These are phyloP conservation scores for Subanguina moxae DNA, from an alignment of 1,140 invertebrate species.

Conservation along the genomic window DNA sequence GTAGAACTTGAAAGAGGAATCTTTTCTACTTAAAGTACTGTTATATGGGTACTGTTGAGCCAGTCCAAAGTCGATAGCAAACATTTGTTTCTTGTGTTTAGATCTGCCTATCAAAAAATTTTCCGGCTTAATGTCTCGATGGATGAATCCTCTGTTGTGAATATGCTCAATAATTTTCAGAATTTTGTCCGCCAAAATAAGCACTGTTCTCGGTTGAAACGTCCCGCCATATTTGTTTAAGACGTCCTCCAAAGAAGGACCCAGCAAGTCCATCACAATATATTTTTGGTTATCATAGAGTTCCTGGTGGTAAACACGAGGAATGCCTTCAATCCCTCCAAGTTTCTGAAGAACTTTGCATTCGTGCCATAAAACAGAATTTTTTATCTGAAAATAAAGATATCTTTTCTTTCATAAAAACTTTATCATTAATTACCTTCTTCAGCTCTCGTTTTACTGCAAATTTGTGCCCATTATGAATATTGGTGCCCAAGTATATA, in stretches of 20 bases:
- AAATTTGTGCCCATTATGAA: background rate
- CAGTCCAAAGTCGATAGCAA: constrained; percentile 91
- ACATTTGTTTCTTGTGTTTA: constrained; percentile 83
- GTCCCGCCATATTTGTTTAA: background rate
- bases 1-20: background rate
- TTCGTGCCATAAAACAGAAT: background rate
- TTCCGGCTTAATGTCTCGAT: constrained; percentile 65
- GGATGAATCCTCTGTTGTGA: constrained; percentile 52
- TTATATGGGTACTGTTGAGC: constrained; percentile 88
- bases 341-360: background rate
- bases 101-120: constrained; percentile 70
- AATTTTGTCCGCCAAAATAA: background rate
- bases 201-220: background rate
- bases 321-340: background rate
- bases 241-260: background rate
- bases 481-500: background rate
- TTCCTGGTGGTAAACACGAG: background rate
- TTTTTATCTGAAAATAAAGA: background rate
- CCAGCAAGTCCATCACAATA: constrained; percentile 12
- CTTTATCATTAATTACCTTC: background rate
- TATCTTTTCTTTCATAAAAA: background rate
- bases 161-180: background rate
- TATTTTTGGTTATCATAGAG: background rate
- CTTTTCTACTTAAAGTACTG: constrained; percentile 77
- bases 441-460: background rate